Base-by-base conservation (phyloP, 2,797 vertebrate genomes). In the Aeoliscus strigatus region DNA sequence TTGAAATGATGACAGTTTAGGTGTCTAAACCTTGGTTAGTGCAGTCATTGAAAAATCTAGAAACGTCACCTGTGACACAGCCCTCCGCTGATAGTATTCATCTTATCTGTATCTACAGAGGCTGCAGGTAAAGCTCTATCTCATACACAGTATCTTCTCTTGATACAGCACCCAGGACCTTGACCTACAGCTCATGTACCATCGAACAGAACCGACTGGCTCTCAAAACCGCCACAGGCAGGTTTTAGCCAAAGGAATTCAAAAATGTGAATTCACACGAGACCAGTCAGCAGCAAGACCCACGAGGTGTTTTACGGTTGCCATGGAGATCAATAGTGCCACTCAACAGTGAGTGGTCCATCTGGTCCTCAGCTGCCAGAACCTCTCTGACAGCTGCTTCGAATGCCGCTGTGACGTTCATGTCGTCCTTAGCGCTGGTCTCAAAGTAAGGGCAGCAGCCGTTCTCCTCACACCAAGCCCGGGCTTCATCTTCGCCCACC, bases 391-490 rank as follows among this genome's bases (percentile, higher is more conserved):
- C 96, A 1, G 94, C 94, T n/a, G 94, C 92, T 81, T 97, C 95
- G 36, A 98, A 98, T 12, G 95, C 95, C 56, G 92, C 87, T 0
- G 91, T 91, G 52, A 98, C 96, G 16, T 98, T 98, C 42, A 92
- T 97, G 84, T 97, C 94, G 53, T 97, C 94, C 85, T 97, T 98
- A 65, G 96, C 96, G 32, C 95, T 97, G 56, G 96, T 98, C 85
- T 98, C 94, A 75, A 96, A 91, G 84, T 98, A 98, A 0, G 96
- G 95, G 54, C 91, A 96, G 76, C 91, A 89, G 16, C 94, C 92
- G 0, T 91, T 94, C 61, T 95, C 93, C 76, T 92, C 83, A 41
- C 96, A 98, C 96, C 96, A 98, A 4, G 90, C 86, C 61, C 87
- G 83, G 0, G 94, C 96, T 75, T 98, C 95, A 1, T 92, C 93